A percentile compares a stretch with the other conserved stretches of the same genome.
Conservation (phyloP, 2,797 vertebrate species). For the Crotalus adamanteus region DNA sequence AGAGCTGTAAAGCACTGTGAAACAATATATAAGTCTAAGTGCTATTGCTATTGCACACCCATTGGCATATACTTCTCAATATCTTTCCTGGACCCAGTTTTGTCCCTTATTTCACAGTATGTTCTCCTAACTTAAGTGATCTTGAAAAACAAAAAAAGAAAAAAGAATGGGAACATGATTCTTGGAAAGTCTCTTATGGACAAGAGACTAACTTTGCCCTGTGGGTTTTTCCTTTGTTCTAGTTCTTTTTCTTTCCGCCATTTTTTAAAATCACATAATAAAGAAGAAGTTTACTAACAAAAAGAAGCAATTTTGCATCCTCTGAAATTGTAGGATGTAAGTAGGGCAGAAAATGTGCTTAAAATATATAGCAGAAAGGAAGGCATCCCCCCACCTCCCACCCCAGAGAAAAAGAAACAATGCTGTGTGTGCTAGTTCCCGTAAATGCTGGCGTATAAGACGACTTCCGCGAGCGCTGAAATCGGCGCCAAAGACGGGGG, state of each 20-base stretch:
- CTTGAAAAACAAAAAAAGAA: background rate
- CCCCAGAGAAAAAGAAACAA: background rate
- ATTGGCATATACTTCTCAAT: background rate
- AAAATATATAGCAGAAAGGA: constrained; percentile 24
- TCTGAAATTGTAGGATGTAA: background rate
- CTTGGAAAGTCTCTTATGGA: background rate
- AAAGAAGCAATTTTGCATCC: background rate
- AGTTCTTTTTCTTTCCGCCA: background rate
- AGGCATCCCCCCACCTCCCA: background rate
- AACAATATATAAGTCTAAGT: too few species aligned
- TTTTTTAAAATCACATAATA: background rate
- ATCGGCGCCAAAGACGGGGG: too few species aligned
- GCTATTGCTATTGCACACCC: background rate
- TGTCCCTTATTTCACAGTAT: background rate
- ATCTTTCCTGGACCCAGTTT: background rate
- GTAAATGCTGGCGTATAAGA: too few species aligned
- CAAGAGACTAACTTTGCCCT: background rate
- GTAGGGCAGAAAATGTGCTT: constrained; percentile 36
- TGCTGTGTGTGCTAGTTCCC: background rate
- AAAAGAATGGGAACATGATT: background rate
- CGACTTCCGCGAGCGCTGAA: too few species aligned
- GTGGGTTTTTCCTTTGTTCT: background rate
- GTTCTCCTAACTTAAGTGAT: background rate
- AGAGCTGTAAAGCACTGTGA: too few species aligned
- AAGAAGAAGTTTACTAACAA: background rate